Evolutionary conservation across 2,113 vertebrate species (phyloP).

Genomic region (Centropristis striata): DNA sequence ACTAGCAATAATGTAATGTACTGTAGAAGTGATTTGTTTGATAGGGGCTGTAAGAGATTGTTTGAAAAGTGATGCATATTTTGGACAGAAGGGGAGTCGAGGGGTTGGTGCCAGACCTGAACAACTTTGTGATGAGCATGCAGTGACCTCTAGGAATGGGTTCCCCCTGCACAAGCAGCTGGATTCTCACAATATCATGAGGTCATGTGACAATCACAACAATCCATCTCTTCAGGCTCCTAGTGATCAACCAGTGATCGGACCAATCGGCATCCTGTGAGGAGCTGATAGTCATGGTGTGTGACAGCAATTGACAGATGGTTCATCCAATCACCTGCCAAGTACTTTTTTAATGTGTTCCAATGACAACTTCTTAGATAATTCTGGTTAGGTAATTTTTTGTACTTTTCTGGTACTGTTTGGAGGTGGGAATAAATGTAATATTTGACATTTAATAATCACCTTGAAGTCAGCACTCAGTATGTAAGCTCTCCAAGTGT

Average conservation of each 20-base stretch:
- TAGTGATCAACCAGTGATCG: no score
- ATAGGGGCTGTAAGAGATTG: not conserved
- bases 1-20: not conserved
- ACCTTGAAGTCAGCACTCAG: constrained; percentile 8
- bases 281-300: no score
- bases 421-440: not conserved
- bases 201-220: no score
- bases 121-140: not conserved
- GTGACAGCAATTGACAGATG: no score
- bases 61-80: not conserved
- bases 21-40: constrained; percentile 27
- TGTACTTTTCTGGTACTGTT: not conserved
- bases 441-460: constrained; percentile 4
- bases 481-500: not conserved
- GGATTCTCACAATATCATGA: no score
- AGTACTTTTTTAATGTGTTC: no score
- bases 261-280: no score
- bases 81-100: not conserved
- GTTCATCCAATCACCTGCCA: no score
- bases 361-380: no score
- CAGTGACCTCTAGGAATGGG: not conserved
- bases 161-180: no score
- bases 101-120: not conserved
- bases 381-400: not conserved
- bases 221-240: no score